These are phyloP conservation scores for Streptopelia turtur DNA, from an alignment of 2,797 vertebrate genomes.

Conservation along the genomic window DNA sequence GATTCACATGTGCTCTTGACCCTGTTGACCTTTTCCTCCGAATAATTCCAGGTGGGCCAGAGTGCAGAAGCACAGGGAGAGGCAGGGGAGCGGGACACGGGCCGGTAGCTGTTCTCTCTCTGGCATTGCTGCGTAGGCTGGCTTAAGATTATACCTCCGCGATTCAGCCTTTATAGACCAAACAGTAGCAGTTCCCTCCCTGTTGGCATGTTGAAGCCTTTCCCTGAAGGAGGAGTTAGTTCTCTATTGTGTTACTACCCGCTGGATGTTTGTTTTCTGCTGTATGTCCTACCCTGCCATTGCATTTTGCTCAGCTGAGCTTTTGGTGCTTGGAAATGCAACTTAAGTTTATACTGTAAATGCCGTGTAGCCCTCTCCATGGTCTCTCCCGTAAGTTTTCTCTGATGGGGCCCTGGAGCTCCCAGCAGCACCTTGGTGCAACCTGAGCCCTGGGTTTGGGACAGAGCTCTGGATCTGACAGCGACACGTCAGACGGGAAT, in stretches of 20 bases:
- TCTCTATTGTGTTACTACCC: neutral
- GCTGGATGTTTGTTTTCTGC: neutral
- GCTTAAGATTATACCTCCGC: neutral
- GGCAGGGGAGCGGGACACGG: neutral
- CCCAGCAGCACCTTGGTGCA: neutral
- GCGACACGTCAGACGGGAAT: neutral
- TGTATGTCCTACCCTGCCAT: accelerated
- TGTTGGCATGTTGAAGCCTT: neutral
- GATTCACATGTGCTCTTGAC: neutral
- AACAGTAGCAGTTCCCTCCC: slow-evolving; percentile 35
- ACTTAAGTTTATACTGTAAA: neutral
- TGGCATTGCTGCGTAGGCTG: neutral
- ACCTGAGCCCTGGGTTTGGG: neutral
- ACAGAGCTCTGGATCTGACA: neutral
- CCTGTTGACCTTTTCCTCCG: neutral
- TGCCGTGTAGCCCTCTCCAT: neutral
- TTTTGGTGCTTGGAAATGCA: neutral
- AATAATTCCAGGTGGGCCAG: neutral
- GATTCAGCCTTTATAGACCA: slow-evolving; percentile 26
- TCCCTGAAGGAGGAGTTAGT: slow-evolving; percentile 18
- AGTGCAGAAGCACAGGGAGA: neutral
- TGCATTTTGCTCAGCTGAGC: neutral
- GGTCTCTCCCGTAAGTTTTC: neutral
- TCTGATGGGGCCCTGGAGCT: neutral
- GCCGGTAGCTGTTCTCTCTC: neutral